These are phyloP conservation scores for Notothenia coriiceps DNA, from an alignment of 2,113 vertebrate genomes.

Conservation along the genomic window DNA sequence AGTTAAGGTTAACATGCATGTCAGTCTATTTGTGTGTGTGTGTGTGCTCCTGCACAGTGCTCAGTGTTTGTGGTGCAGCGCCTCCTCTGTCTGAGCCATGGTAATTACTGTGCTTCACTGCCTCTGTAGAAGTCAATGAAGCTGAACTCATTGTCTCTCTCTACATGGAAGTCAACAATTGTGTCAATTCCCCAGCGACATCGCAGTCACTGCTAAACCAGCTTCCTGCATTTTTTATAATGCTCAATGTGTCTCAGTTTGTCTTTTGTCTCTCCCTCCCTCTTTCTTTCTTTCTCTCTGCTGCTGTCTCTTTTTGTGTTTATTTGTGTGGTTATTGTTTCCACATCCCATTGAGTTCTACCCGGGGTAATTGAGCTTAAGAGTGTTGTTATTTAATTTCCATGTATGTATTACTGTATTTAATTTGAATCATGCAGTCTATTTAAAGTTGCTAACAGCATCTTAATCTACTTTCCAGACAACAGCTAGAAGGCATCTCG, in stretches of 20 bases:
- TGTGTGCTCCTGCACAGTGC: conserved; percentile 12
- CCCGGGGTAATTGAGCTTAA: conserved; percentile 62
- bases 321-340: conserved; percentile 42
- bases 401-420: conserved; percentile 62
- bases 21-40: conserved; percentile 12
- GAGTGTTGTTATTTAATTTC: conserved; percentile 58
- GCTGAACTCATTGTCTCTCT: conserved; percentile 80
- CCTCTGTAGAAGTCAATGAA: conserved; percentile 78
- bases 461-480: conserved; percentile 54
- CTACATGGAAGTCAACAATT: conserved; percentile 80
- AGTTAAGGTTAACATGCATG: conserved; percentile 27
- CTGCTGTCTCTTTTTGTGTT: not conserved
- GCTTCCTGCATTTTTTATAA: conserved; percentile 72
- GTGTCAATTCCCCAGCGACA: conserved; percentile 73
- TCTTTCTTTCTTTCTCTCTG: conserved; percentile 5
- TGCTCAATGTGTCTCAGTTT: conserved; percentile 58
- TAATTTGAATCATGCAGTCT: conserved; percentile 52
- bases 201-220: conserved; percentile 65
- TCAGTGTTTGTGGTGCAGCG: conserved; percentile 52
- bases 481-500: conserved; percentile 2
- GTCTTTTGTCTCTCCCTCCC: conserved; percentile 42
- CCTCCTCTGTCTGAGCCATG: conserved; percentile 65
- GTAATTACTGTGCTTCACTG: conserved; percentile 82
- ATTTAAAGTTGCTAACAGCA: conserved; percentile 49
- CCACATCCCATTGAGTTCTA: conserved; percentile 45